Evolutionary conservation across 2,113 vertebrate species (phyloP).

Genomic region (zebrafish (Danio rerio)): GRCz12tu NC_133186.1:25945501-25946000

Average conservation of each 20-base stretch:
- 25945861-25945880: neutral
- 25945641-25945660: conserved; percentile 11
- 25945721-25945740: neutral
- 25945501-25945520: neutral
- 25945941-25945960: neutral
- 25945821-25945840: neutral
- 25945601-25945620: conserved; percentile 1
- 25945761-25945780: conserved; percentile 6
- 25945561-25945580: neutral
- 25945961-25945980: neutral
- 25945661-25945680: conserved; percentile 1
- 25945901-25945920: neutral
- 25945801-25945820: neutral
- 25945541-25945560: neutral
- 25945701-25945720: neutral
- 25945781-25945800: neutral
- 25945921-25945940: neutral
- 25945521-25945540: neutral
- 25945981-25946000: neutral
- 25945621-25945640: conserved; percentile 15
- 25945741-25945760: conserved; percentile 27
- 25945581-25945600: conserved; percentile 19
- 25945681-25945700: conserved; percentile 17
- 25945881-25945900: neutral
- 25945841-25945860: neutral